A percentile compares a stretch with the other conserved stretches of the same genome.
Conservation (phyloP, 2,888 invertebrate species). For the Parelbella ahira region DNA sequence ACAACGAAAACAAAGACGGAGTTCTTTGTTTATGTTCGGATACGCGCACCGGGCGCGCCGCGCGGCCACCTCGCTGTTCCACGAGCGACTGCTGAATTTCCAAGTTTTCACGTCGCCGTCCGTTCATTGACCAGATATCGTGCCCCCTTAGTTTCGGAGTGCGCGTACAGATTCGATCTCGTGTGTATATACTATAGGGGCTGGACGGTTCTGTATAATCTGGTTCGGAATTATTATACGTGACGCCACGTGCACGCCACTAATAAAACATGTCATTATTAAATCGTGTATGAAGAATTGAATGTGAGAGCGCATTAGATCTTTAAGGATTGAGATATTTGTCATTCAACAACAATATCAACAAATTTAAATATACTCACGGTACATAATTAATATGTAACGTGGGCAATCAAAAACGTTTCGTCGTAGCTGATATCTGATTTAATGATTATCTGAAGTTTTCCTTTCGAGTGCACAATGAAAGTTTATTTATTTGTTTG, state of each 20-base stretch:
- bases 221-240: constrained; percentile 3
- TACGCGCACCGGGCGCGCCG: constrained; percentile 35
- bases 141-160: constrained; percentile 34
- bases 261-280: too few relatives aligned
- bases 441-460: too few relatives aligned
- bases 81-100: constrained; percentile 37
- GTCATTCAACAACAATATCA: too few relatives aligned
- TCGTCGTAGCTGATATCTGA: too few relatives aligned
- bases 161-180: constrained; percentile 26
- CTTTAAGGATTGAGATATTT: too few relatives aligned
- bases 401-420: too few relatives aligned
- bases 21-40: constrained; percentile 41
- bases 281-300: too few relatives aligned
- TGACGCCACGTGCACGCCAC: too few relatives aligned
- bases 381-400: too few relatives aligned
- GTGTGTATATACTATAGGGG: constrained; percentile 19
- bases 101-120: constrained; percentile 21
- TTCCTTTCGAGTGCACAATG: constrained; percentile 2
- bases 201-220: constrained; percentile 3
- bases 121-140: constrained; percentile 38
- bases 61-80: constrained; percentile 31
- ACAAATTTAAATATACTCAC: too few relatives aligned
- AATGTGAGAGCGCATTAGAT: neutral
- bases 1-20: constrained; percentile 24
- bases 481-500: constrained; percentile 14